phyloP scores from a whole-genome alignment of 2,113 vertebrate genomes.

The Entomyzon cyanotis region DNA sequence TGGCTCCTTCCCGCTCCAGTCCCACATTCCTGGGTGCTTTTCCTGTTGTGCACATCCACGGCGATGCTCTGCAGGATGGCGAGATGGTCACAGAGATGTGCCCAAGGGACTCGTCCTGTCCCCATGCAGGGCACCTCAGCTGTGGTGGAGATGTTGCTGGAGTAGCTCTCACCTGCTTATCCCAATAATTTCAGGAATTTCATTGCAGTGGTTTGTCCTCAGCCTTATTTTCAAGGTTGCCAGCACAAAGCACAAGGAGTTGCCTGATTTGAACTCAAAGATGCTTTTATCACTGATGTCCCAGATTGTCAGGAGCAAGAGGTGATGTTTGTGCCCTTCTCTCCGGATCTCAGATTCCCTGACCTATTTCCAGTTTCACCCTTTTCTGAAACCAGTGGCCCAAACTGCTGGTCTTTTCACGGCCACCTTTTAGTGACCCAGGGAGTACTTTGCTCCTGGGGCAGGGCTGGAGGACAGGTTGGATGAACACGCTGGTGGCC shows the following conservation, averaged over 20 bases:
- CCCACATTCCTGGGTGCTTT: accelerated
- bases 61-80: accelerated
- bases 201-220: not conserved
- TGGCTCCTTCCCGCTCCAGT: not conserved
- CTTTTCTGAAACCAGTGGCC: not conserved
- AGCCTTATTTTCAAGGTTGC: not conserved
- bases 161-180: not conserved
- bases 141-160: not conserved
- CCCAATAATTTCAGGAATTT: not conserved
- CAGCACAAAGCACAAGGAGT: not conserved
- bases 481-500: accelerated
- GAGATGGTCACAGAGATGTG: not conserved
- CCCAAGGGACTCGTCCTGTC: not conserved
- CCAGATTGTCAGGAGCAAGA: not conserved
- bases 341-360: not conserved
- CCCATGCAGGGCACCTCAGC: not conserved
- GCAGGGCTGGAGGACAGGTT: not conserved
- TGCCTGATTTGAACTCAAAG: not conserved
- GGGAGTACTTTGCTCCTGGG: accelerated
- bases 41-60: accelerated
- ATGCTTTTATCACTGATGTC: not conserved
- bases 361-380: not conserved
- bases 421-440: not conserved
- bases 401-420: not conserved
- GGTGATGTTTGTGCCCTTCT: not conserved